Conservation (phyloP, 2,113 vertebrate species). For the Oryzias curvinotus region DNA sequence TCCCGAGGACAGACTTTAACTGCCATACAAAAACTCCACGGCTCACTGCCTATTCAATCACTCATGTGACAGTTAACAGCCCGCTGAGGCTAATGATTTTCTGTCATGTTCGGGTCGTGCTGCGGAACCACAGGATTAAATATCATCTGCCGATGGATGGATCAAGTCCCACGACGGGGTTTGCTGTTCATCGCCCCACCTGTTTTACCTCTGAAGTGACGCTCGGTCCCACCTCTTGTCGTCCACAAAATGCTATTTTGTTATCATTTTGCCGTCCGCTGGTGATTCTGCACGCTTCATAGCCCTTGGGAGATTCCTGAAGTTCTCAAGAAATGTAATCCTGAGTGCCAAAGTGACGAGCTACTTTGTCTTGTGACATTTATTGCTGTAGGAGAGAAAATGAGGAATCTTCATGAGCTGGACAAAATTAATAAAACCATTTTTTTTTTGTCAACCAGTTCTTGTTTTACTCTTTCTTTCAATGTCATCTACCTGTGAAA, state of each 20-base stretch:
- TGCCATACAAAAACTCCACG: slow-evolving; percentile 70
- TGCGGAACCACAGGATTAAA: slow-evolving; percentile 75
- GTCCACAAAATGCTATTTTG: slow-evolving; percentile 14
- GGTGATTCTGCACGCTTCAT: slow-evolving; percentile 19
- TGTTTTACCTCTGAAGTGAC: slow-evolving; percentile 41
- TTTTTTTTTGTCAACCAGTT: slow-evolving; percentile 3
- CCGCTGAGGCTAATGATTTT: slow-evolving; percentile 80
- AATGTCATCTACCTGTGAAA: slow-evolving; percentile 6
- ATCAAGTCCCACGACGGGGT: slow-evolving; percentile 66
- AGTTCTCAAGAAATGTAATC: slow-evolving; percentile 17
- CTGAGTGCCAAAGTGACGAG: slow-evolving; percentile 2
- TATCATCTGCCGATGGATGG: slow-evolving; percentile 73
- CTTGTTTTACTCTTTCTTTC: neutral
- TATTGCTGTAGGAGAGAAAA: neutral
- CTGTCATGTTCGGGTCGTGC: slow-evolving; percentile 75
- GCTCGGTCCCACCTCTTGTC: slow-evolving; percentile 36
- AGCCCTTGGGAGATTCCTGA: slow-evolving; percentile 6
- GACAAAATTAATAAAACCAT: neutral
- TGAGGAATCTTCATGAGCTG: slow-evolving; percentile 7
- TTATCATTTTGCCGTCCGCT: slow-evolving; percentile 28
- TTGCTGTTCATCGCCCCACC: slow-evolving; percentile 49
- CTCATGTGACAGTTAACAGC: slow-evolving; percentile 81
- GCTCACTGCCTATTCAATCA: slow-evolving; percentile 78
- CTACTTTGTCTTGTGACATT: slow-evolving; percentile 4
- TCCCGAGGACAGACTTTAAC: slow-evolving; percentile 70